Evolutionary conservation across 2,888 invertebrate genomes (phyloP).

Genomic region (Schrankia costaestrigalis): DNA sequence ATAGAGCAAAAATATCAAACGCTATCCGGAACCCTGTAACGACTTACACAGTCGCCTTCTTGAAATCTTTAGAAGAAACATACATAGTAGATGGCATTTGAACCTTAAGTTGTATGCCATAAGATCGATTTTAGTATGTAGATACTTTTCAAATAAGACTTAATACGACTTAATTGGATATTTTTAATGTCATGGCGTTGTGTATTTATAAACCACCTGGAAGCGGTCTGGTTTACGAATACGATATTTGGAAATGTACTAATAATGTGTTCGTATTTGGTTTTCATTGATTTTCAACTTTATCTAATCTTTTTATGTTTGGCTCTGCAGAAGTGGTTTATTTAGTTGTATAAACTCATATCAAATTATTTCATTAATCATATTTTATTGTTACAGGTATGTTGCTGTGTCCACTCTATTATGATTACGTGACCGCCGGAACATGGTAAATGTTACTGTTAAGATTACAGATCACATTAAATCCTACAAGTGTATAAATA

Average conservation of each 20-base stretch:
- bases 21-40: slow-evolving; percentile 50
- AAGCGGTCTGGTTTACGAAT: slow-evolving; percentile 41
- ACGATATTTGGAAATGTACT: slow-evolving; percentile 33
- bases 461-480: too few relatives aligned
- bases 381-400: slow-evolving; percentile 46
- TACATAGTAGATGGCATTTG: slow-evolving; percentile 16
- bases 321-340: too few relatives aligned
- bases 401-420: slow-evolving; percentile 17
- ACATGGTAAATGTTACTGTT: too few relatives aligned
- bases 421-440: too few relatives aligned
- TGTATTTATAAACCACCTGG: slow-evolving; percentile 64
- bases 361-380: slow-evolving; percentile 10
- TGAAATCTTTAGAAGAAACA: slow-evolving; percentile 45
- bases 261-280: too few relatives aligned
- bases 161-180: slow-evolving; percentile 51
- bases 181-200: slow-evolving; percentile 61
- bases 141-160: slow-evolving; percentile 40
- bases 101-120: slow-evolving; percentile 20
- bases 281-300: too few relatives aligned
- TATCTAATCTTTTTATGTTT: too few relatives aligned
- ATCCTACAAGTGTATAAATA: too few relatives aligned
- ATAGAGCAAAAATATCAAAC: slow-evolving; percentile 52
- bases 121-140: slow-evolving; percentile 37
- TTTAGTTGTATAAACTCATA: too few relatives aligned
- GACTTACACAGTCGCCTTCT: slow-evolving; percentile 49